Conservation (phyloP, 2,888 invertebrate species). For the Callosobruchus maculatus region DNA sequence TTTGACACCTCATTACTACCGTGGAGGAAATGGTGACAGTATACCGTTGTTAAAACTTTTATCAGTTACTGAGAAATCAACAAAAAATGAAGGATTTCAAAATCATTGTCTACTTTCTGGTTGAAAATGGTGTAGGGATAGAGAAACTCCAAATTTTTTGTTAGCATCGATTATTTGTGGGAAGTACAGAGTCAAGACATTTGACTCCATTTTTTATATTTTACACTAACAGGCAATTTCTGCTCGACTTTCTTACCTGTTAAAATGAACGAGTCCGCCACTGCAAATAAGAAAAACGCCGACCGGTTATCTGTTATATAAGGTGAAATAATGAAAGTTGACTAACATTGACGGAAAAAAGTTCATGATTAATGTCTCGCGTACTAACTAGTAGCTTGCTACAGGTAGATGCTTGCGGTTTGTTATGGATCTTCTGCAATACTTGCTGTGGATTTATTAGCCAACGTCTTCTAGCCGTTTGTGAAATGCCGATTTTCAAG, state of each 20-base stretch:
- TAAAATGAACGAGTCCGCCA: background rate
- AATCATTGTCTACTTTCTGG: too few species aligned
- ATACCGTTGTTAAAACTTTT: too few species aligned
- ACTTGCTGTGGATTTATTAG: background rate
- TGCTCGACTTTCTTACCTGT: background rate
- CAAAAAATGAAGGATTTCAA: too few species aligned
- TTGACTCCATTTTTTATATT: too few species aligned
- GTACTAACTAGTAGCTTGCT: background rate
- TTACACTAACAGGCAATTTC: too few species aligned
- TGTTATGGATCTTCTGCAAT: background rate
- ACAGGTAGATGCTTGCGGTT: background rate
- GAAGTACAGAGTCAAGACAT: too few species aligned
- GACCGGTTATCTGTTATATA: background rate
- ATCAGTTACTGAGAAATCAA: too few species aligned
- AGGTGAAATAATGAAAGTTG: background rate
- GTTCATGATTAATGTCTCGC: background rate
- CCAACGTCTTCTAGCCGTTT: background rate
- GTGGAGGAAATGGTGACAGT: too few species aligned
- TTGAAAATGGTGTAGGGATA: too few species aligned
- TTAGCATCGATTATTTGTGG: too few species aligned
- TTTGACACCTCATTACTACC: too few species aligned
- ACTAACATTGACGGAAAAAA: background rate
- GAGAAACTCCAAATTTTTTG: too few species aligned
- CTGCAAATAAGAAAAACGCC: background rate
- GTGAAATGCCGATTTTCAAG: background rate